Percentiles rank a stretch among this genome's conserved stretches.
Evolutionary conservation across 2,888 invertebrate species (phyloP).

Genomic region (Noctua janthina): DNA sequence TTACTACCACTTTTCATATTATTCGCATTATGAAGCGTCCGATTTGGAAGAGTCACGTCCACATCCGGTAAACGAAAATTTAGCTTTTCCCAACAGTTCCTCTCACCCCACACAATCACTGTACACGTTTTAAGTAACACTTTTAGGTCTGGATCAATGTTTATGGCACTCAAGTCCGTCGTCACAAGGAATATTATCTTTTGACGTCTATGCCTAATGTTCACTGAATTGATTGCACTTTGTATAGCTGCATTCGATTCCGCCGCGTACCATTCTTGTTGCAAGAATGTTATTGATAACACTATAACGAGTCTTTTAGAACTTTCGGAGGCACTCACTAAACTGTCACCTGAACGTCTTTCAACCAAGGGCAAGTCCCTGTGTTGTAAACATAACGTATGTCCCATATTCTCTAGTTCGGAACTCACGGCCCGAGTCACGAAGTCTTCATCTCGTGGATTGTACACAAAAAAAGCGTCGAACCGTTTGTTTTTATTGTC

Average conservation of each 20-base stretch:
- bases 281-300: slow-evolving; percentile 94
- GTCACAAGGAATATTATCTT: slow-evolving; percentile 90
- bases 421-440: slow-evolving; percentile 92
- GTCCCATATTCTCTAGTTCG: slow-evolving; percentile 93
- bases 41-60: slow-evolving; percentile 90
- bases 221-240: slow-evolving; percentile 92
- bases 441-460: slow-evolving; percentile 94
- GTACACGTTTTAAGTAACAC: slow-evolving; percentile 93
- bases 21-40: slow-evolving; percentile 89
- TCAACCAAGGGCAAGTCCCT: slow-evolving; percentile 91
- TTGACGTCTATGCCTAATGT: slow-evolving; percentile 91
- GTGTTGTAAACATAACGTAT: slow-evolving; percentile 92
- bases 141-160: slow-evolving; percentile 94
- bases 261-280: slow-evolving; percentile 95
- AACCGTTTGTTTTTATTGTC: slow-evolving; percentile 93
- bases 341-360: slow-evolving; percentile 89
- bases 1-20: slow-evolving; percentile 87
- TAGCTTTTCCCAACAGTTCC: slow-evolving; percentile 97
- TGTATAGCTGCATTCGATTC: slow-evolving; percentile 95
- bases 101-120: slow-evolving; percentile 95
- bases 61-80: slow-evolving; percentile 96
- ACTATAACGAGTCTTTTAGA: slow-evolving; percentile 94
- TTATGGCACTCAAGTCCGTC: slow-evolving; percentile 91
- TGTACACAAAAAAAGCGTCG: slow-evolving; percentile 97
- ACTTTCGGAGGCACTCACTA: slow-evolving; percentile 90